These are phyloP conservation scores for Pagrus major DNA, from an alignment of 2,113 vertebrate genomes.

Conservation along the genomic window DNA sequence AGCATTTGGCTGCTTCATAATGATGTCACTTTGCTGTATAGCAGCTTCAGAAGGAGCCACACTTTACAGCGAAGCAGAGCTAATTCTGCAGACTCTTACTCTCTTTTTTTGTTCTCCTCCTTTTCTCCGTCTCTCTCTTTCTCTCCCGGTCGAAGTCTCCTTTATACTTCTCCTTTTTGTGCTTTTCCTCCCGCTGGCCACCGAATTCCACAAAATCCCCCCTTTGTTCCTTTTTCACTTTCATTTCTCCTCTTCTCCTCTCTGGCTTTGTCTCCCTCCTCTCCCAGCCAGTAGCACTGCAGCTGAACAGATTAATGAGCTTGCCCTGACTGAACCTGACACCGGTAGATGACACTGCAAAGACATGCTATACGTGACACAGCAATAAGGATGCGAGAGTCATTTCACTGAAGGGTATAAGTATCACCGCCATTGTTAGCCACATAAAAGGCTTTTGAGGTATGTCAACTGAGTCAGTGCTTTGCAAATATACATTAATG, in stretches of 20 bases:
- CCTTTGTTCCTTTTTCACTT: slow-evolving; percentile 44
- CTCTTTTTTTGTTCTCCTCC: not conserved
- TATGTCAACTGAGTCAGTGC: not conserved
- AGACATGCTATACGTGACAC: slow-evolving; percentile 53
- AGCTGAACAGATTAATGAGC: slow-evolving; percentile 63
- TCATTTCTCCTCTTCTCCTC: slow-evolving; percentile 28
- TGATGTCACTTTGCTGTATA: slow-evolving; percentile 23
- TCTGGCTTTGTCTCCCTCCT: slow-evolving; percentile 14
- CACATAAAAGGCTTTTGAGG: slow-evolving; percentile 1
- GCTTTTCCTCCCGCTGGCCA: slow-evolving; percentile 1
- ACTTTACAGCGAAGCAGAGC: slow-evolving; percentile 4
- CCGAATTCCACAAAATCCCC: slow-evolving; percentile 35
- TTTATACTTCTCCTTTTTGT: not conserved
- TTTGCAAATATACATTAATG: not conserved
- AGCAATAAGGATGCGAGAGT: slow-evolving; percentile 32
- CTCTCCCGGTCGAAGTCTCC: not conserved
- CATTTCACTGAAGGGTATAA: slow-evolving; percentile 2
- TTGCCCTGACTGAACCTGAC: slow-evolving; percentile 60
- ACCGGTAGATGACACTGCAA: slow-evolving; percentile 40
- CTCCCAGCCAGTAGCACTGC: slow-evolving; percentile 42
- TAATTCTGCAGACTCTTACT: not conserved
- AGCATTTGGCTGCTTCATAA: not conserved
- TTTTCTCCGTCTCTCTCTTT: not conserved
- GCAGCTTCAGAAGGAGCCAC: slow-evolving; percentile 13
- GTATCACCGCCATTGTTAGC: not conserved